These are phyloP conservation scores for Pseudorectes ferrugineus DNA, from an alignment of 2,113 vertebrate genomes.

Conservation along the genomic window DNA sequence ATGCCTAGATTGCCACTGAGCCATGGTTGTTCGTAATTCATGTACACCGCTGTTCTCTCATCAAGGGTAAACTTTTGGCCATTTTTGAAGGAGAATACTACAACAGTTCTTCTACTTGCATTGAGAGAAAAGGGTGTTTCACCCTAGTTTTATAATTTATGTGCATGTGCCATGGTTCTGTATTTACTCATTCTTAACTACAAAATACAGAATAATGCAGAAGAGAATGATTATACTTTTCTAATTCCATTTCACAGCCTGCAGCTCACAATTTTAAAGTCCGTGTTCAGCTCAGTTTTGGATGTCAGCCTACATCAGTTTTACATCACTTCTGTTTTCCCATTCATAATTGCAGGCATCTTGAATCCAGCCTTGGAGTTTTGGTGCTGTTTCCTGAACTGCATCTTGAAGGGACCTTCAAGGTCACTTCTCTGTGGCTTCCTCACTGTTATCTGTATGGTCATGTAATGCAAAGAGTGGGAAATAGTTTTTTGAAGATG, in stretches of 20 bases:
- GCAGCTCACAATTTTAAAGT: neutral
- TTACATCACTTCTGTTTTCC: neutral
- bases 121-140: neutral
- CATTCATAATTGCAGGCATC: neutral
- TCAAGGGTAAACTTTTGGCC: neutral
- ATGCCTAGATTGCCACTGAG: neutral
- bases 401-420: neutral
- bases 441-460: neutral
- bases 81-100: neutral
- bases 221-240: neutral
- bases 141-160: neutral
- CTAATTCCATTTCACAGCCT: neutral
- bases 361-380: neutral
- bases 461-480: neutral
- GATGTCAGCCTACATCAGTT: neutral
- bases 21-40: neutral
- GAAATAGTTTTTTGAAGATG: neutral
- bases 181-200: neutral
- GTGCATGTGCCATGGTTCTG: neutral
- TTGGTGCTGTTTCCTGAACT: neutral
- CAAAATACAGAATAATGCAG: neutral
- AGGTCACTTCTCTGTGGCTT: neutral
- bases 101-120: neutral
- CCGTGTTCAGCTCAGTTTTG: neutral
- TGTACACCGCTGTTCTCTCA: neutral